These are phyloP conservation scores for Amiota minor DNA, from an alignment of 2,888 invertebrate genomes.

Conservation along the genomic window DNA sequence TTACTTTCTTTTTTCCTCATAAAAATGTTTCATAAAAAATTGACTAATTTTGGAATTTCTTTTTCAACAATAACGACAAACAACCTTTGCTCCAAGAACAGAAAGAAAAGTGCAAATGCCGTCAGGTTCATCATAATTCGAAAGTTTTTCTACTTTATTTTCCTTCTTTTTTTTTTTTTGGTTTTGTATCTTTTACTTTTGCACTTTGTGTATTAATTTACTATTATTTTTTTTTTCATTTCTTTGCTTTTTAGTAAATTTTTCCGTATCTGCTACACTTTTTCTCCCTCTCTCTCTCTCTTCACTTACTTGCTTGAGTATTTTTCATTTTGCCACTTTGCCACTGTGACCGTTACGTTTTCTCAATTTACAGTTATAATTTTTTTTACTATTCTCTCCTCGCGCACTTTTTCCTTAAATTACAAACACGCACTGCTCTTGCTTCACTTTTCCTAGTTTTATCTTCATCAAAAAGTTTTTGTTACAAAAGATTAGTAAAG, in stretches of 20 bases:
- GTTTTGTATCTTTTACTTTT: constrained; percentile 3
- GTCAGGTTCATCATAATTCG: not conserved
- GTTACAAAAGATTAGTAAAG: constrained; percentile 64
- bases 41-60: too few species aligned
- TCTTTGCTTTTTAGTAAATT: not conserved
- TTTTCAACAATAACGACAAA: too few species aligned
- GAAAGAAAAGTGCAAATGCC: not conserved
- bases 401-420: not conserved
- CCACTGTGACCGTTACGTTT: constrained; percentile 44
- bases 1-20: too few species aligned
- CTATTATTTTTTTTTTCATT: constrained; percentile 1
- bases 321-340: constrained; percentile 32
- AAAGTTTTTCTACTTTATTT: not conserved
- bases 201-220: constrained; percentile 8
- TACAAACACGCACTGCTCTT: constrained; percentile 33
- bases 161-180: not conserved
- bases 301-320: not conserved
- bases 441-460: constrained; percentile 43
- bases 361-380: constrained; percentile 43
- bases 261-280: not conserved
- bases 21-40: too few species aligned
- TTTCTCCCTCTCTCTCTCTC: not conserved
- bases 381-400: constrained; percentile 50
- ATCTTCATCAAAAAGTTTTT: constrained; percentile 61
- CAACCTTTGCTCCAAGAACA: too few species aligned